phyloP scores from a whole-genome alignment of 2,888 invertebrate genomes.

The Ophraella communa region DNA sequence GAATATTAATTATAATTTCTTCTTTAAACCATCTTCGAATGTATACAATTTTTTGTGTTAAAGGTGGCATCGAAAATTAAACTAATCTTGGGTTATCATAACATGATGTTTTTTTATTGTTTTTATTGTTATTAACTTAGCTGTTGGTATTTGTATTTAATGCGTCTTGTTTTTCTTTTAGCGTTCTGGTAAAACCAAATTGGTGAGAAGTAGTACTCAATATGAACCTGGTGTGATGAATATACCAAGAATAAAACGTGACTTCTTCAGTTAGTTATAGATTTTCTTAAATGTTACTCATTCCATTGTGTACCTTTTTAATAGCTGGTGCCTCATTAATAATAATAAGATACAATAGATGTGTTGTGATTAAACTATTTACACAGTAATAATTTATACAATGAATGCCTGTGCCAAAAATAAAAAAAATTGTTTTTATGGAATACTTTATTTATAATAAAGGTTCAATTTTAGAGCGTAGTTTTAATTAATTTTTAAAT shows the following conservation, averaged over 20 bases:
- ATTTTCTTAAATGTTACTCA: conserved; percentile 29
- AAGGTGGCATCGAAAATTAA: no score
- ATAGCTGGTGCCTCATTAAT: conserved; percentile 36
- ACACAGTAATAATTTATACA: conserved; percentile 43
- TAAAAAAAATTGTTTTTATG: conserved; percentile 31
- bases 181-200: conserved; percentile 52
- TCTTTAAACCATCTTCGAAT: no score
- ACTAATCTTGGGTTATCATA: no score
- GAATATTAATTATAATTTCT: no score
- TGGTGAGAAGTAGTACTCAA: conserved; percentile 56
- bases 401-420: conserved; percentile 49
- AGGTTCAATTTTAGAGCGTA: background rate
- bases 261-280: conserved; percentile 45
- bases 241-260: conserved; percentile 52
- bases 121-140: background rate
- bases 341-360: conserved; percentile 26
- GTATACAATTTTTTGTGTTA: no score
- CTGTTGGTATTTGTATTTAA: no score
- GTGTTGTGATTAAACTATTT: conserved; percentile 36
- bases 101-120: no score
- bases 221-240: conserved; percentile 55
- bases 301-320: conserved; percentile 37
- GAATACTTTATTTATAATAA: conserved; percentile 19
- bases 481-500: background rate
- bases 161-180: conserved; percentile 41